Evolutionary conservation across 2,888 invertebrate genomes (phyloP), one percentile per base, ranked within the genome.

Genomic region (Polydrusus tereticollis): DNA sequence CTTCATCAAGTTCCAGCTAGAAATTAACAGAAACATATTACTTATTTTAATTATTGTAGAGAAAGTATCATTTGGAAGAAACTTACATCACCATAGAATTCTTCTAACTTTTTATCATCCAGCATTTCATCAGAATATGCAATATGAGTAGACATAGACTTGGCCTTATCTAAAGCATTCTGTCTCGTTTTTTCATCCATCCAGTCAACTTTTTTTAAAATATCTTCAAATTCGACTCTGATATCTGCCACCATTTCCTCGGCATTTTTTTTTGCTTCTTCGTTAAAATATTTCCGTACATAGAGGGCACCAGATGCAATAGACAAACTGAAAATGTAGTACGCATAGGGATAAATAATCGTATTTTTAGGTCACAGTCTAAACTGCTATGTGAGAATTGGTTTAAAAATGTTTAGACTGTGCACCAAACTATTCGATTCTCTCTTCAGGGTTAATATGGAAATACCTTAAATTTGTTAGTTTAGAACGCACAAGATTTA

Each of bases 41-140:
- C n/a, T n/a, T n/a, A n/a, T n/a, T n/a, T n/a, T n/a, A n/a, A n/a
- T n/a, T n/a, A n/a, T n/a, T n/a, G n/a, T n/a, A n/a, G n/a, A n/a
- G n/a, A n/a, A n/a, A n/a, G n/a, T n/a, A n/a, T n/a, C n/a, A n/a
- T n/a, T n/a, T n/a, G n/a, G n/a, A 68, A 69, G 38, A 47, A 59
- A 77, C 88, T 86, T 85, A 92, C 92, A 72, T 91, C 90, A 5
- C 88, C 83, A 83, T 96, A 97, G 82, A 95, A 94, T 69, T 93
- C 89, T 52, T 92, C 92, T 2, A 97, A 87, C 82, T 95, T 95
- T 1, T 88, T 87, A 78, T 96, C 89, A 79, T 96, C 92, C 59
- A 97, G 87, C 82, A 97, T 90, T 84, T 96, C 97, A 79, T 93
- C 93, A 0, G 97, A 97, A 85, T 97, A 97, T 0, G 96, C 97